Conservation (phyloP, 2,113 vertebrate genomes). For the Sinocyclocheilus grahami region DNA sequence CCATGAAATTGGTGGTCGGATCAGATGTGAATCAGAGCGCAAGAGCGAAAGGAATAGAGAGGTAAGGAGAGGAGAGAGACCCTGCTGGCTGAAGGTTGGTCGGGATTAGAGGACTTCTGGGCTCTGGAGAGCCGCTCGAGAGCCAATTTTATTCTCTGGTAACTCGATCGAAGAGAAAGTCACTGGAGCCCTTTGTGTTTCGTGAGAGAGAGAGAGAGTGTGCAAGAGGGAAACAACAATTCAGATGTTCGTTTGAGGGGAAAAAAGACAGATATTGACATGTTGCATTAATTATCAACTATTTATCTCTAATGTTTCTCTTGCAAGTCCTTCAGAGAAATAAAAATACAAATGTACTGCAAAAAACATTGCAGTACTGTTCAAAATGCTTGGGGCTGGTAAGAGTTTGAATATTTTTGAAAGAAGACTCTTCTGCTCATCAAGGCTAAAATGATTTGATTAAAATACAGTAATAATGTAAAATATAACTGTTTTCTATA, state of each 20-base stretch:
- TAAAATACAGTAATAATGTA: background rate
- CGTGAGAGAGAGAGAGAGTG: background rate
- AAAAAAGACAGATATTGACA: background rate
- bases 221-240: background rate
- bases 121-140: constrained; percentile 76
- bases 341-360: background rate
- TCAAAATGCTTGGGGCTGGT: background rate
- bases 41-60: constrained; percentile 41
- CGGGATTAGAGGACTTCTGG: constrained; percentile 75
- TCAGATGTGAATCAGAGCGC: constrained; percentile 76
- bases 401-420: background rate
- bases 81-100: constrained; percentile 61
- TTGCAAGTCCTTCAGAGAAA: no score
- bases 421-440: background rate
- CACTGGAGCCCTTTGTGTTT: constrained; percentile 77
- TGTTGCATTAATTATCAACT: background rate
- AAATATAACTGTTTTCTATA: background rate
- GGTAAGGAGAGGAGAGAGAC: constrained; percentile 64
- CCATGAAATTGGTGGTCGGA: constrained; percentile 82
- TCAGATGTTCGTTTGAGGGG: background rate
- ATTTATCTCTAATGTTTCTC: background rate
- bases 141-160: constrained; percentile 86
- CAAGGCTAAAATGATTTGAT: background rate
- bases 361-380: background rate
- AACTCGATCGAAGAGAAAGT: constrained; percentile 84